These are phyloP conservation scores for Cheilosia pagana DNA, from an alignment of 2,888 invertebrate genomes.

Conservation along the genomic window DNA sequence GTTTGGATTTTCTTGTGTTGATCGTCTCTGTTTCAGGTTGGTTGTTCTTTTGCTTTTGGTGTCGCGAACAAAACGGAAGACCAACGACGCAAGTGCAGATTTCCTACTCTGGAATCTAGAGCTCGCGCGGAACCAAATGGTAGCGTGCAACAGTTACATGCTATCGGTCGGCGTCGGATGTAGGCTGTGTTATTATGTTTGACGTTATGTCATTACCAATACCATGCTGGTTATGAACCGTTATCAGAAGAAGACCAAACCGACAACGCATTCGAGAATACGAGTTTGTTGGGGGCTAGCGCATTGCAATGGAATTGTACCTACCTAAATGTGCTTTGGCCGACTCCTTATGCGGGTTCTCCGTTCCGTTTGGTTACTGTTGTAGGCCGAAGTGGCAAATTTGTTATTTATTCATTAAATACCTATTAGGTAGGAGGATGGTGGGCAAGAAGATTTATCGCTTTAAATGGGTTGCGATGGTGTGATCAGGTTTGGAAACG, in stretches of 20 bases:
- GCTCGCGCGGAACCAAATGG: conserved; percentile 40
- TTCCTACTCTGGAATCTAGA: neutral
- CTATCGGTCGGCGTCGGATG: conserved; percentile 34
- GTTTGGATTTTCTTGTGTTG: conserved; percentile 34
- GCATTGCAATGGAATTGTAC: conserved; percentile 10
- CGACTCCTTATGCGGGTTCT: conserved; percentile 18
- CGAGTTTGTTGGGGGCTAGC: conserved; percentile 31
- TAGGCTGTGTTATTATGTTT: conserved; percentile 60
- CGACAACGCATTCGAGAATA: conserved; percentile 30
- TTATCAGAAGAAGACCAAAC: conserved; percentile 51
- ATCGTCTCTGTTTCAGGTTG: conserved; percentile 19
- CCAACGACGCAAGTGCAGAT: conserved; percentile 7
- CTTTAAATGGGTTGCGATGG: too few species aligned
- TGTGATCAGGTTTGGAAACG: conserved; percentile 14
- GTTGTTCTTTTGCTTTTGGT: conserved; percentile 18
- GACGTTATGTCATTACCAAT: conserved; percentile 68
- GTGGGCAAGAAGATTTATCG: neutral
- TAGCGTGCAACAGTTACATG: conserved; percentile 70
- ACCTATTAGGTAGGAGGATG: neutral
- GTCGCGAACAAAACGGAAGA: conserved; percentile 45
- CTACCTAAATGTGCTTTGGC: conserved; percentile 19
- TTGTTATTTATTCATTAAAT: conserved; percentile 6
- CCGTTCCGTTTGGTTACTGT: neutral
- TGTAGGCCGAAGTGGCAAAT: conserved; percentile 1
- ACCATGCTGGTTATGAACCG: conserved; percentile 49